A percentile compares a stretch with the other conserved stretches of the same genome.
Evolutionary conservation across 2,888 invertebrate species (phyloP).

Genomic region (Sturmia bella): DNA sequence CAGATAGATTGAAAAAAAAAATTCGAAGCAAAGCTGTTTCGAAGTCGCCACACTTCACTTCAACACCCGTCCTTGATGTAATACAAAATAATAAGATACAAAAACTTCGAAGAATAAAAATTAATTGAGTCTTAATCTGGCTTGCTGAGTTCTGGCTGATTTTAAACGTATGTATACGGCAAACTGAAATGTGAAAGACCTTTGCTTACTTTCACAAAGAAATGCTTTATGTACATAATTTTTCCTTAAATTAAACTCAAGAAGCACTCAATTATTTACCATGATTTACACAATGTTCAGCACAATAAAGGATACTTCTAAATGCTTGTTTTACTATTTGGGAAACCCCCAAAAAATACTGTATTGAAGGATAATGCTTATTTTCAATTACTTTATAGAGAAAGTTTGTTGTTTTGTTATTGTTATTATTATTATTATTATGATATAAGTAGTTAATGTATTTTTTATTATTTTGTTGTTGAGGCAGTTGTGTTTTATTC

Average conservation of each 20-base stretch:
- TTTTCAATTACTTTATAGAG: constrained; percentile 66
- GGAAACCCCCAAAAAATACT: constrained; percentile 38
- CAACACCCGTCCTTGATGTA: too few species aligned
- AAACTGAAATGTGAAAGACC: too few species aligned
- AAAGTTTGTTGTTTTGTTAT: constrained; percentile 63
- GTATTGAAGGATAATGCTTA: constrained; percentile 53
- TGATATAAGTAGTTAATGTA: constrained; percentile 66
- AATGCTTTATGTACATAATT: too few species aligned
- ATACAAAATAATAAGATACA: too few species aligned
- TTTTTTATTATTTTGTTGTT: constrained; percentile 43
- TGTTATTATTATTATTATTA: constrained; percentile 54
- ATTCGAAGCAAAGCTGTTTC: too few species aligned
- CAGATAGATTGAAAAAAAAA: too few species aligned
- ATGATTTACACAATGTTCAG: constrained; percentile 40
- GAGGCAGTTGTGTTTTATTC: constrained; percentile 24
- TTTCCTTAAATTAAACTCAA: neutral
- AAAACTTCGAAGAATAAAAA: too few species aligned
- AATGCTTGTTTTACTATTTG: neutral
- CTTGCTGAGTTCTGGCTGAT: too few species aligned
- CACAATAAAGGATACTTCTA: constrained; percentile 22
- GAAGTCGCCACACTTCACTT: too few species aligned
- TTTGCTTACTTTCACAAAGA: too few species aligned
- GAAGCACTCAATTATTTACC: constrained; percentile 29
- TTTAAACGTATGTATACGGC: too few species aligned
- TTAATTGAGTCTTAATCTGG: too few species aligned